Evolutionary conservation across 2,113 vertebrate genomes (phyloP).

Genomic region (Cariama cristata): DNA sequence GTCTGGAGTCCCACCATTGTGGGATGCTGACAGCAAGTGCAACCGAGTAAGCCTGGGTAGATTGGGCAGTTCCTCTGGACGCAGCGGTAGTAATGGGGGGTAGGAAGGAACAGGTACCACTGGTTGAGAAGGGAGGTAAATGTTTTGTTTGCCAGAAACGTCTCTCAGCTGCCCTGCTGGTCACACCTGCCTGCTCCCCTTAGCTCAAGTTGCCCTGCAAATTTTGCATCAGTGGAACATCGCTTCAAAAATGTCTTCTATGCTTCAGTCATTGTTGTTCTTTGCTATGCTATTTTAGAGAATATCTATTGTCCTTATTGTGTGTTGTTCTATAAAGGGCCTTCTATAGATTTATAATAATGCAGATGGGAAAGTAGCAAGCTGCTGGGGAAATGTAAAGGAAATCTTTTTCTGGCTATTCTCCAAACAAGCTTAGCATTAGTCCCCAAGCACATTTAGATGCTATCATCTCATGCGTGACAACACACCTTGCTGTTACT

Average conservation of each 20-base stretch:
- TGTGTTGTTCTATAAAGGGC: not conserved
- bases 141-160: not conserved
- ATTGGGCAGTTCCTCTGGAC: not conserved
- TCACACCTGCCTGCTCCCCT: not conserved
- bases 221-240: not conserved
- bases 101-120: not conserved
- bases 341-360: not conserved
- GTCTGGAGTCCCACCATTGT: fast-evolving
- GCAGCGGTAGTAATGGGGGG: not conserved
- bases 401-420: not conserved
- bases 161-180: not conserved
- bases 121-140: not conserved
- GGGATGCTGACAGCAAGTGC: not conserved
- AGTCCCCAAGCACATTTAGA: not conserved
- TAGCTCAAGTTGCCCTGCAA: not conserved
- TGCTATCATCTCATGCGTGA: not conserved
- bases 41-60: not conserved
- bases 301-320: not conserved
- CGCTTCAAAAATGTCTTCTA: not conserved
- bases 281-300: not conserved
- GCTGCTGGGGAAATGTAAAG: not conserved
- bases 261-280: not conserved
- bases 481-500: not conserved
- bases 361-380: not conserved
- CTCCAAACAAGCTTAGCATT: not conserved